Base-by-base conservation (phyloP, 2,797 vertebrate species). In the Apogon hyalosoma region DNA sequence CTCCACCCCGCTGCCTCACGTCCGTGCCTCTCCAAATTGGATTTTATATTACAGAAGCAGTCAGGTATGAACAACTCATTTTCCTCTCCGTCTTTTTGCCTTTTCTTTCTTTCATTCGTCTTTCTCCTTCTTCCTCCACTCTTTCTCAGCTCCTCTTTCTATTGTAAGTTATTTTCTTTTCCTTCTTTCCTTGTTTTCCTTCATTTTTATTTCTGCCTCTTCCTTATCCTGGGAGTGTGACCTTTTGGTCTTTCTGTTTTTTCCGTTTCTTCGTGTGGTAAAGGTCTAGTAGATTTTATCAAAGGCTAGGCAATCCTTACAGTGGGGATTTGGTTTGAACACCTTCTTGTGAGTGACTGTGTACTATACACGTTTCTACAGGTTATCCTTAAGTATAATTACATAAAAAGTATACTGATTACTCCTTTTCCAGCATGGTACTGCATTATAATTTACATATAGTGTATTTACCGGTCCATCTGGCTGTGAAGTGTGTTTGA, bases 11-110 rank as follows among this genome's bases (percentile, higher is more conserved):
- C 68, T 66, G 31, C 77, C 83, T 87, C 82, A 86, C 74, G 66
- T 88, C 85, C 86, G 56, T 88, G 85, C 90, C 84, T 93, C 92
- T 95, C 94, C 93, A 95, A 97, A 98, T 95, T 98, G 96, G 95
- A 96, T 97, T 97, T 96, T 96, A 81, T 96, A 95, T 97, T 97
- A 95, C 93, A 80, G 63, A 94, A 90, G 92, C 94, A 95, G 94
- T 95, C 96, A 96, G 95, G 96, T 95, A 95, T 92, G 94, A 94
- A 96, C 96, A 96, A 96, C 94, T 95, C 94, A 96, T 97, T 97
- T 96, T 94, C 83, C 72, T 85, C 77, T 73, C 52, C 62, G 67
- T 82, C 57, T 86, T 84, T 77, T 83, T 70, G 28, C 66, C 36
- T 73, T 86, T 84, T 82, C 61, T 75, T 74, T 77, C 52, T 78